Evolutionary conservation across 2,113 vertebrate genomes (phyloP).

Genomic region (Parus major): DNA sequence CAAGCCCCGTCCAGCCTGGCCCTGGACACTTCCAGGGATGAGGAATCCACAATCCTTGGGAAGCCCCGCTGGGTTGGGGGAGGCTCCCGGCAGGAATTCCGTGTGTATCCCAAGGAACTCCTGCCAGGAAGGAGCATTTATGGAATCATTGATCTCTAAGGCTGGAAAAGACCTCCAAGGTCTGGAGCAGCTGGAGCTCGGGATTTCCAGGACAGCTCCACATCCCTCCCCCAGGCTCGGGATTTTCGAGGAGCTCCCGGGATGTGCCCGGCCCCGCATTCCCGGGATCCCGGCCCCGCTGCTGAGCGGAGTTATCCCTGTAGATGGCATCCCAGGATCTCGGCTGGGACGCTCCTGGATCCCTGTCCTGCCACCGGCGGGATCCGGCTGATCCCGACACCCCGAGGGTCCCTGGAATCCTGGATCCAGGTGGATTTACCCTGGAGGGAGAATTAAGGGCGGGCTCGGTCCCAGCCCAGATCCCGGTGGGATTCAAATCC

Average conservation of each 20-base stretch:
- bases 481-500: neutral
- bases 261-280: neutral
- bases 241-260: neutral
- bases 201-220: neutral
- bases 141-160: rapidly evolving
- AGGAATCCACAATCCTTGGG: neutral
- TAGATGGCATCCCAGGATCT: slow-evolving; percentile 25
- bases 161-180: neutral
- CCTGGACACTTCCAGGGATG: neutral
- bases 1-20: neutral
- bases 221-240: neutral
- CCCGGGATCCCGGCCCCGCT: neutral
- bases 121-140: neutral
- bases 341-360: neutral
- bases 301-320: neutral
- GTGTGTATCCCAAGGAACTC: neutral
- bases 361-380: rapidly evolving
- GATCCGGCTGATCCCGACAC: neutral
- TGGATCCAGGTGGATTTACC: neutral
- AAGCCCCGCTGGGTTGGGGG: neutral
- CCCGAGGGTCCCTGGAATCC: neutral
- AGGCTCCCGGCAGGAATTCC: neutral
- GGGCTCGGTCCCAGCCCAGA: neutral
- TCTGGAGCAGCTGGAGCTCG: neutral
- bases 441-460: neutral